Evolutionary conservation across 2,888 invertebrate genomes (phyloP).

Genomic region (Lycocerus yunnanus): DNA sequence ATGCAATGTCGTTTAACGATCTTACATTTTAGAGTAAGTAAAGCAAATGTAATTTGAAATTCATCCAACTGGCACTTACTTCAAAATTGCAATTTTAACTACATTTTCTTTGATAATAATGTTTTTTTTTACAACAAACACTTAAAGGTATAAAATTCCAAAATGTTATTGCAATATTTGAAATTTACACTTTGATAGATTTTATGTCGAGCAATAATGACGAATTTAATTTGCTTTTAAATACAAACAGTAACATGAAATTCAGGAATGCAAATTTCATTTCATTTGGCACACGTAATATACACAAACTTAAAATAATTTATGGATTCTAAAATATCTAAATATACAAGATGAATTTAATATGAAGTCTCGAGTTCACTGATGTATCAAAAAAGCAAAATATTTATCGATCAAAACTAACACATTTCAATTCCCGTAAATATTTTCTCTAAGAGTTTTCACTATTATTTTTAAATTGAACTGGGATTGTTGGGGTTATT

Average conservation of each 20-base stretch:
- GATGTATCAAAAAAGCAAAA: background rate
- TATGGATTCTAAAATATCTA: background rate
- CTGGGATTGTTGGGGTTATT: background rate
- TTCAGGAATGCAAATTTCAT: background rate
- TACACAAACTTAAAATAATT: conserved; percentile 14
- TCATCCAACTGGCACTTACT: background rate
- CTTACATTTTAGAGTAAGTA: background rate
- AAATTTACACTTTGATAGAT: background rate
- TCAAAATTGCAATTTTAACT: background rate
- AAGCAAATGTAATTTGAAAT: background rate
- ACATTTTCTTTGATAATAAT: background rate
- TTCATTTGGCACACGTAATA: conserved; percentile 6
- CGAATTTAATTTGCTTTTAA: background rate
- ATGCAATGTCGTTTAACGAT: background rate
- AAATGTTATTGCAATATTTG: background rate
- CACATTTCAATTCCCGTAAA: background rate
- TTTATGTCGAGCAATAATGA: background rate
- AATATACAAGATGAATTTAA: background rate
- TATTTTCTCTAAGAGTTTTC: background rate
- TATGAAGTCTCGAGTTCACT: background rate
- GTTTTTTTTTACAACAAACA: background rate
- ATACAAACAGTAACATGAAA: background rate
- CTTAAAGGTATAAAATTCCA: background rate
- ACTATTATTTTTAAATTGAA: background rate
- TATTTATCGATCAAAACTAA: background rate